phyloP scores from a whole-genome alignment of 2,113 vertebrate species.

The Perca flavescens region DNA sequence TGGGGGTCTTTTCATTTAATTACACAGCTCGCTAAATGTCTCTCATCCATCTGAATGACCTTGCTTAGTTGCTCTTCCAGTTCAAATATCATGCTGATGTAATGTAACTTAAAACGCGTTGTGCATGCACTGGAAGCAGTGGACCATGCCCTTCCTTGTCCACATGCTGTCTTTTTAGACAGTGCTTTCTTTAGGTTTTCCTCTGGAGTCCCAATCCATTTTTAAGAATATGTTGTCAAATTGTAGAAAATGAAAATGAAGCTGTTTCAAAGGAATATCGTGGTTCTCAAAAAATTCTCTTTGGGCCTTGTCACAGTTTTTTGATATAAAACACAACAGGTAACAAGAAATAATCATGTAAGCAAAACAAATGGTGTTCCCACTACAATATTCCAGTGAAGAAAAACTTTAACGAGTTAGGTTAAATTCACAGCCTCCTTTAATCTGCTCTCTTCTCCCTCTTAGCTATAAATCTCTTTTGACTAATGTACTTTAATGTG shows the following conservation, averaged over 20 bases:
- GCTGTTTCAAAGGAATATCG: not conserved
- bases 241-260: not conserved
- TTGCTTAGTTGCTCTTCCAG: slow-evolving; percentile 57
- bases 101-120: slow-evolving; percentile 50
- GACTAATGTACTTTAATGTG: slow-evolving; percentile 13
- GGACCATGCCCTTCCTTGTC: slow-evolving; percentile 19
- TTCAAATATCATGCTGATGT: slow-evolving; percentile 63
- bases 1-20: slow-evolving; percentile 72
- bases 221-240: not conserved
- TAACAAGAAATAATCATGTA: not conserved
- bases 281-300: not conserved
- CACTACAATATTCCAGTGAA: not conserved
- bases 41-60: slow-evolving; percentile 74
- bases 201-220: not conserved
- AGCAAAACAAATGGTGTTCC: not conserved
- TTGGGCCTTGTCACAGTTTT: not conserved
- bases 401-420: not conserved
- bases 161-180: slow-evolving; percentile 13
- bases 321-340: not conserved
- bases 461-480: slow-evolving; percentile 1
- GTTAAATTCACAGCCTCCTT: slow-evolving; percentile 2
- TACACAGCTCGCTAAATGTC: slow-evolving; percentile 72
- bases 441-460: not conserved
- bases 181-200: not conserved
- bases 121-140: slow-evolving; percentile 1